Evolutionary conservation across 2,113 vertebrate species (phyloP), one percentile per base, ranked within the genome.

Genomic region (Muntiacus reevesi): DNA sequence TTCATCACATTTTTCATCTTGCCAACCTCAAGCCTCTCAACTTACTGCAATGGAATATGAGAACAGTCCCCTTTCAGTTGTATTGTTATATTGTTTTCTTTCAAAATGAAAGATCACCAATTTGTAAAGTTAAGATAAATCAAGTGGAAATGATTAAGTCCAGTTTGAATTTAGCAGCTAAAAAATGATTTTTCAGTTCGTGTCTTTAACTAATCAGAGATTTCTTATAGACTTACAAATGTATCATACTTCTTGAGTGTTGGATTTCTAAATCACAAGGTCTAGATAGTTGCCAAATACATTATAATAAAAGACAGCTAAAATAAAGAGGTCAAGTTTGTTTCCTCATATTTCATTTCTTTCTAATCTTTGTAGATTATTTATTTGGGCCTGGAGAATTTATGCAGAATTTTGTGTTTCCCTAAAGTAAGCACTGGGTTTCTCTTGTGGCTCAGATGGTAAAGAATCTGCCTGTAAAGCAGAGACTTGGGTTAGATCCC

Each of bases 1-100:
- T 45, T 55, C 79, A 84, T 45, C 17, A 79, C 23, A 89, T 97
- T 97, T 92, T 90, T 55, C 27, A 82, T 50, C 59, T 84, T 96
- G 92, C 92, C 76, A 87, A 52, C 28, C 7, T 92, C 28, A 54
- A 91, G 59, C 54, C 67, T 95, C 79, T 95, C 40, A 71, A 54
- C 25, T 86, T 79, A 82, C 9, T 55, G 33, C 36, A 79, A 25
- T 45, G 43, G 76, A 54, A 92, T 67, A 71, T 27, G 62, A 94
- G 36, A 52, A 47, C 27, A 33, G 15, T 64, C 7, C 15, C 7
- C 4, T 94, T 94, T 90, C 27, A 13, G 7, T n/a, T 95, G 67
- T 79, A 96, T 23, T 74, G 40, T 74, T 57, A 55, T 25, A 40
- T 3, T 93, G 62, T 92, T 89, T 55, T 85, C 54, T 86, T 97